Evolutionary conservation across 2,113 vertebrate species (phyloP).

Genomic region (Chinchilla lanigera): DNA sequence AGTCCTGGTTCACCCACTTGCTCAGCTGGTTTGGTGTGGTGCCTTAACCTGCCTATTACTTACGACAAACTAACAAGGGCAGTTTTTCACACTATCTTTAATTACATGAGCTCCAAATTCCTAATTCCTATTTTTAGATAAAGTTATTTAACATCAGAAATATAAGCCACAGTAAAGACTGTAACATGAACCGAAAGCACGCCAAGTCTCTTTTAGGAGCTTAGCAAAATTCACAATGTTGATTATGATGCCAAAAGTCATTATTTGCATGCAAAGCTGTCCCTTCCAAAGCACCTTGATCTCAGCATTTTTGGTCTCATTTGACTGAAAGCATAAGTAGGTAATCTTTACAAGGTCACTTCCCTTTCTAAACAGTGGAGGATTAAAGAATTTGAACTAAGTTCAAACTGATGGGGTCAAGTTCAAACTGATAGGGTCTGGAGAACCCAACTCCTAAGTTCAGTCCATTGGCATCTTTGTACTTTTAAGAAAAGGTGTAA

Average conservation of each 20-base stretch:
- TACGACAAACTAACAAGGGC: not conserved
- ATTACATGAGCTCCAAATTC: not conserved
- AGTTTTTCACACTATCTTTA: slow-evolving; percentile 19
- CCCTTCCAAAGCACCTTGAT: not conserved
- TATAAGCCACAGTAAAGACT: not conserved
- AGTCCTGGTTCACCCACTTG: not conserved
- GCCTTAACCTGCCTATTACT: not conserved
- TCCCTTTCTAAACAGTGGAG: not conserved
- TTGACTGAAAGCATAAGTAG: not conserved
- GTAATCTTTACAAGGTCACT: not conserved
- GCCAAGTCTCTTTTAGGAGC: not conserved
- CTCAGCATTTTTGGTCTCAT: not conserved
- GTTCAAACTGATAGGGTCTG: too few relatives aligned
- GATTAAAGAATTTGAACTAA: not conserved
- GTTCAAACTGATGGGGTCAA: too few relatives aligned
- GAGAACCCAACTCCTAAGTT: not conserved
- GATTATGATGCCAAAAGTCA: slow-evolving; percentile 3
- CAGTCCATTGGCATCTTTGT: not conserved
- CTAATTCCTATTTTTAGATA: slow-evolving; percentile 1
- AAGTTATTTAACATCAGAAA: not conserved
- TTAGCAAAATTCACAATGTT: slow-evolving; percentile 5
- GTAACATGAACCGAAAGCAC: not conserved
- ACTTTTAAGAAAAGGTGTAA: not conserved
- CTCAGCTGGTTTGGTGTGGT: not conserved
- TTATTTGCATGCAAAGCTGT: not conserved